Percentiles rank a stretch among this genome's conserved stretches.
phyloP scores from a whole-genome alignment of 92 coral and sea anemone genomes.

The Nematostella vectensis region DNA sequence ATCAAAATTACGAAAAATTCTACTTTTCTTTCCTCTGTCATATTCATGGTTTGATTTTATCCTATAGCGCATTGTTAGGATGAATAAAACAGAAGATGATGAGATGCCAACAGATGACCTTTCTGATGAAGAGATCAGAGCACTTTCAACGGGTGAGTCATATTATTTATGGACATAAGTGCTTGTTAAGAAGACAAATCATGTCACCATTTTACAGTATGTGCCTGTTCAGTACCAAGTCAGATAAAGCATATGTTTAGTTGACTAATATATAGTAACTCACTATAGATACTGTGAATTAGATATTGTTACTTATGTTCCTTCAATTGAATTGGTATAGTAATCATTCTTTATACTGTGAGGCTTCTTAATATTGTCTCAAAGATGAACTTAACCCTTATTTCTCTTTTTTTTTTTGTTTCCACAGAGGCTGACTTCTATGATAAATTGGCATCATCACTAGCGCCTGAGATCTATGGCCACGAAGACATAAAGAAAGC shows the following conservation, averaged over 20 bases:
- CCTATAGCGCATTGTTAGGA: conserved; percentile 80
- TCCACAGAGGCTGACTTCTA: conserved; percentile 87
- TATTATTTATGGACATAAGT: background rate
- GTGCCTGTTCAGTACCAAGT: background rate
- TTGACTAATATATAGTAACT: too few relatives aligned
- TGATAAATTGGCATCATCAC: conserved; percentile 81
- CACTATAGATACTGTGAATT: too few relatives aligned
- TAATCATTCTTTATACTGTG: too few relatives aligned
- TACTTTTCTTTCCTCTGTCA: too few relatives aligned
- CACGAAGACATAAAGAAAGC: conserved; percentile 99
- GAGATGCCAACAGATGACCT: conserved; percentile 68
- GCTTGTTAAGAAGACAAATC: background rate
- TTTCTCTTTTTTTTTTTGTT: too few relatives aligned
- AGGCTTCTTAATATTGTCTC: too few relatives aligned
- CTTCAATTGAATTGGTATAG: too few relatives aligned
- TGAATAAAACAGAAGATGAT: conserved; percentile 96
- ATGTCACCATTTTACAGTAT: conserved; percentile 1
- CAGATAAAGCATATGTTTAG: too few relatives aligned
- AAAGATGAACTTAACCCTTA: too few relatives aligned
- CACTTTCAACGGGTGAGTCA: conserved; percentile 74
- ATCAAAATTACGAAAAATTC: too few relatives aligned
- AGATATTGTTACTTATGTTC: too few relatives aligned
- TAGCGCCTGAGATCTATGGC: conserved; percentile 99
- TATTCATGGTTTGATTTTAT: too few relatives aligned
- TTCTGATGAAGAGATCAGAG: conserved; percentile 77